Conservation (phyloP, 2,888 invertebrate species). For the Electrophaes corylata region DNA sequence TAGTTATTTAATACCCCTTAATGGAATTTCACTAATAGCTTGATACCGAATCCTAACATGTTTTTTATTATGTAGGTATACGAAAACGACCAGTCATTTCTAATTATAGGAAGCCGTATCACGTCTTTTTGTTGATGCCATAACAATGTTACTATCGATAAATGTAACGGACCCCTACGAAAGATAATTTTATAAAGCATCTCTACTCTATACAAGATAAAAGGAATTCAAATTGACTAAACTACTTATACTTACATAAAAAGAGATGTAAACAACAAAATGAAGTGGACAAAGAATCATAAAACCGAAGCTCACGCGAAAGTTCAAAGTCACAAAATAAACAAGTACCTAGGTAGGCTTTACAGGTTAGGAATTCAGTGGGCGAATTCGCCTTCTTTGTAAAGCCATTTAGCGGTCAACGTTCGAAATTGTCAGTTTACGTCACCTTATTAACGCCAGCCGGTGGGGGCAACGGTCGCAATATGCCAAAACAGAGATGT, state of each 20-base stretch:
- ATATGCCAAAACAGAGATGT: no score
- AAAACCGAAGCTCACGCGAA: constrained; percentile 17
- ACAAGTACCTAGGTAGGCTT: constrained; percentile 28
- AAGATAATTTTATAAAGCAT: constrained; percentile 9
- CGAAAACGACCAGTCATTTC: constrained; percentile 30
- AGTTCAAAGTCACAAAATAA: constrained; percentile 31
- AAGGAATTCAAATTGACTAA: neutral
- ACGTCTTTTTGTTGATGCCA: constrained; percentile 41
- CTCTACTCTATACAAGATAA: no score
- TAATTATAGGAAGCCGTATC: constrained; percentile 44
- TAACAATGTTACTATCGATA: constrained; percentile 32
- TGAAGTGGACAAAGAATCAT: neutral
- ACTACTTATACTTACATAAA: neutral
- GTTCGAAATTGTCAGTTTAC: constrained; percentile 64
- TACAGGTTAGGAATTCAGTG: constrained; percentile 27
- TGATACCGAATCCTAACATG: constrained; percentile 8
- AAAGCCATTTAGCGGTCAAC: constrained; percentile 57
- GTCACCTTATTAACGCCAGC: constrained; percentile 58
- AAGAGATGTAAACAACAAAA: neutral
- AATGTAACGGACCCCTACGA: constrained; percentile 37
- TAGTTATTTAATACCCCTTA: neutral
- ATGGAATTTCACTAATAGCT: constrained; percentile 5
- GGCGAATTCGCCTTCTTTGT: constrained; percentile 55
- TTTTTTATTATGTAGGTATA: constrained; percentile 16
- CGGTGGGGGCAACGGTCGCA: constrained; percentile 51